A percentile compares a stretch with the other conserved stretches of the same genome.
phyloP scores from a whole-genome alignment of 2,888 invertebrate genomes.

The Leuctra nigra region DNA sequence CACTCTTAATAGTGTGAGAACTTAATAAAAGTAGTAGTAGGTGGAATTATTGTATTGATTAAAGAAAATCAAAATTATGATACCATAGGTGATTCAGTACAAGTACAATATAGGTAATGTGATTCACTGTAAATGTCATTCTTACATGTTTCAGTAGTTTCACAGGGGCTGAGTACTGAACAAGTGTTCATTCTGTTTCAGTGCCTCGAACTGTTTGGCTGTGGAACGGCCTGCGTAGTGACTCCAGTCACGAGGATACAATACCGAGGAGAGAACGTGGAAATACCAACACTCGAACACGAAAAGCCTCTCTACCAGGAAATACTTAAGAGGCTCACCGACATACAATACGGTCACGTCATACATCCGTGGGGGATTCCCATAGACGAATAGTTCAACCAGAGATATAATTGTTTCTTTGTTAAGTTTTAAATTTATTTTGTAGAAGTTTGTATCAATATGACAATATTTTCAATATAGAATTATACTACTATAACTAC shows the following conservation, averaged over 20 bases:
- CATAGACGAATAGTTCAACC: slow-evolving; percentile 46
- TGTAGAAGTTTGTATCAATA: neutral
- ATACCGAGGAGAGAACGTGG: slow-evolving; percentile 60
- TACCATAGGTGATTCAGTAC: no score
- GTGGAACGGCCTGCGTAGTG: slow-evolving; percentile 96
- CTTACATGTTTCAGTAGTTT: neutral
- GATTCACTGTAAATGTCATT: neutral
- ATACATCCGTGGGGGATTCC: slow-evolving; percentile 72
- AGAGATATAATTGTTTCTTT: no score
- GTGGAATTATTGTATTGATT: no score
- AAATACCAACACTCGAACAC: slow-evolving; percentile 68
- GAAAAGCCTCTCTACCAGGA: slow-evolving; percentile 47
- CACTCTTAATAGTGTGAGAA: no score
- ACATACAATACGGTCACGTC: slow-evolving; percentile 85
- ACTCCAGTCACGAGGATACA: slow-evolving; percentile 64
- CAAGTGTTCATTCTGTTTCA: slow-evolving; percentile 42
- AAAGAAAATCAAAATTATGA: no score
- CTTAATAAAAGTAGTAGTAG: no score
- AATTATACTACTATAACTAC: neutral
- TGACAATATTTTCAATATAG: neutral
- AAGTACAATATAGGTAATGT: neutral
- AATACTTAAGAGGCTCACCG: slow-evolving; percentile 65
- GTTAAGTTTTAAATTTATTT: neutral
- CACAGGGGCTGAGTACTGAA: no score
- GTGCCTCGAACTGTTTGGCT: slow-evolving; percentile 93